A percentile compares a stretch with the other conserved stretches of the same genome.
These are phyloP conservation scores for Oscheius onirici DNA, from an alignment of 2,888 invertebrate genomes.

Conservation along the genomic window DNA sequence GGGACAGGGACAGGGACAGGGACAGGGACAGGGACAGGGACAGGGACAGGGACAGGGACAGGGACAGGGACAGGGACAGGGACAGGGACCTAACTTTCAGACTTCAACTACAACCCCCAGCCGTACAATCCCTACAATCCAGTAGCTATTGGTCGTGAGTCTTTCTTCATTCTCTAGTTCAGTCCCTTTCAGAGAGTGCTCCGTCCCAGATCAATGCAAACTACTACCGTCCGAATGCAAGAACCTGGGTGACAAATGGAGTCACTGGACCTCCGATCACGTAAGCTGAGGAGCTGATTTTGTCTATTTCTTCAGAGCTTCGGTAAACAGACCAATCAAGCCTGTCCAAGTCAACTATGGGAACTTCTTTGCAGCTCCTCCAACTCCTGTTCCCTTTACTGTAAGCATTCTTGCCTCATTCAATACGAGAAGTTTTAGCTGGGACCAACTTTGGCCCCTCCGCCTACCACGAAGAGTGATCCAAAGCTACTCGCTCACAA, in stretches of 20 bases:
- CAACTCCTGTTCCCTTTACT: not conserved
- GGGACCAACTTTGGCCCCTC: constrained; percentile 28
- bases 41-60: too few species aligned
- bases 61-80: too few species aligned
- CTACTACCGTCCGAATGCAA: constrained; percentile 31
- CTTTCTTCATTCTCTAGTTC: too few species aligned
- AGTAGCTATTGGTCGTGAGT: constrained; percentile 14
- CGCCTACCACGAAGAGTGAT: constrained; percentile 24
- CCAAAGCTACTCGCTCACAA: constrained; percentile 54
- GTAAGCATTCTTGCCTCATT: not conserved
- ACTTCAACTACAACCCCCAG: not conserved
- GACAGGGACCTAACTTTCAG: not conserved
- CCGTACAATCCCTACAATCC: not conserved
- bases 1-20: too few species aligned
- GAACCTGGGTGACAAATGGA: constrained; percentile 26
- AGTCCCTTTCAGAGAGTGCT: constrained; percentile 6
- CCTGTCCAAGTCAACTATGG: not conserved
- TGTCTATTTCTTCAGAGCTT: not conserved
- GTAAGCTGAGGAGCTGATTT: constrained; percentile 15
- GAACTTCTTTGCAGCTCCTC: constrained; percentile 10
- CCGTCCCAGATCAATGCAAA: not conserved
- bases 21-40: too few species aligned
- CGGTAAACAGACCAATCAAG: constrained; percentile 2
- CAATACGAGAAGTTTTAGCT: not conserved
- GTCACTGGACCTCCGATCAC: constrained; percentile 32